Evolutionary conservation across 2,113 vertebrate species (phyloP).

Genomic region (Erythrocebus patas): DNA sequence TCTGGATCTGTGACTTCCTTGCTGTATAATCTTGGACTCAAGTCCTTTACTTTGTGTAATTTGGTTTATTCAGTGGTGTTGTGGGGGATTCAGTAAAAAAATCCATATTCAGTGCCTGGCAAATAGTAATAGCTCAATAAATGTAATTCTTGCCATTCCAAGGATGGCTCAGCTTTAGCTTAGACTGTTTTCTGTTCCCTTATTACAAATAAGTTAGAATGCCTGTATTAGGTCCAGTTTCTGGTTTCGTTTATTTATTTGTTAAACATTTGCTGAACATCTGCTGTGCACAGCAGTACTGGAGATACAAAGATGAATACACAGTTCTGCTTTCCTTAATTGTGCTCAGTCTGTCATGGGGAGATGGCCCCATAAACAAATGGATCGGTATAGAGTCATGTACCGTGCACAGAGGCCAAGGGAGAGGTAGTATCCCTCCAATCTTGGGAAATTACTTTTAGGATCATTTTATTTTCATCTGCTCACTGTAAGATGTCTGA

Average conservation of each 20-base stretch:
- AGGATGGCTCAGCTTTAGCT: neutral
- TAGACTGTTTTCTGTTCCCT: neutral
- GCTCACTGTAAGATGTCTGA: neutral
- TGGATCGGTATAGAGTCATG: neutral
- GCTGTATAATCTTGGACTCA: neutral
- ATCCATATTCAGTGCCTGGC: neutral
- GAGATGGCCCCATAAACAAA: neutral
- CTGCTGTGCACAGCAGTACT: neutral
- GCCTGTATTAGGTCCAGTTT: neutral
- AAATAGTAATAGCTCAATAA: neutral
- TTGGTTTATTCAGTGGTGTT: neutral
- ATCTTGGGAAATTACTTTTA: neutral
- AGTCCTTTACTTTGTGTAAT: neutral
- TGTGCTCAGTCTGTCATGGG: neutral
- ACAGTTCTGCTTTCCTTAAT: neutral
- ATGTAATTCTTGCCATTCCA: neutral
- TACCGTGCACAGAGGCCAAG: fast-evolving
- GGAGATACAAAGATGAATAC: neutral
- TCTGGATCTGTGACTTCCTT: neutral
- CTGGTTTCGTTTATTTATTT: neutral
- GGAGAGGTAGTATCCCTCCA: neutral
- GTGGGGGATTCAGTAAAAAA: neutral
- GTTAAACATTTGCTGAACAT: neutral
- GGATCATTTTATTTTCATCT: neutral
- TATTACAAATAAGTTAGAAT: neutral